Conservation (phyloP, 1,140 invertebrate genomes). For the Drosophila lini region DNA sequence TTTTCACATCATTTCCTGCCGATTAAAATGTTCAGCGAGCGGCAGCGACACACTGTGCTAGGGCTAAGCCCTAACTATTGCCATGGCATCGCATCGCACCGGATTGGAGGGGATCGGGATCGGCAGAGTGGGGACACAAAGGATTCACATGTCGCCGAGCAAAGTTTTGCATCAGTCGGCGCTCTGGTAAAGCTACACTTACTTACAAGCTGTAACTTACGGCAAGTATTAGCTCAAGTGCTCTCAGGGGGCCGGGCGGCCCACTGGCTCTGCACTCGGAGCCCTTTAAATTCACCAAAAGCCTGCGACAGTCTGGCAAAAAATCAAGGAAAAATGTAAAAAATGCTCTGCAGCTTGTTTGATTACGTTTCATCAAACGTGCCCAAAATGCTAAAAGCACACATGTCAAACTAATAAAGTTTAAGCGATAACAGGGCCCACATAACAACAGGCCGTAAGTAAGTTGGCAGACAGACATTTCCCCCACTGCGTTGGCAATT, state of each 20-base stretch:
- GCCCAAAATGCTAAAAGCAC: conserved; percentile 64
- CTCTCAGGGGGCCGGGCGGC: conserved; percentile 7
- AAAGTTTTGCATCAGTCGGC: conserved; percentile 47
- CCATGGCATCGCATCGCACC: conserved; percentile 18
- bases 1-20: conserved; percentile 67
- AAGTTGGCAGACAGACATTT: conserved; percentile 22
- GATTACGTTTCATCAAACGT: conserved; percentile 73
- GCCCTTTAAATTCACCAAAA: conserved; percentile 12
- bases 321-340: conserved; percentile 16
- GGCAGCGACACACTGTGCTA: conserved; percentile 30
- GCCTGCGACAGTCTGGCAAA: conserved; percentile 4
- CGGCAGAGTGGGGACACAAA: conserved; percentile 14
- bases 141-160: conserved; percentile 52
- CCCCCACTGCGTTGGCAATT: conserved; percentile 3
- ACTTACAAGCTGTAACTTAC: conserved; percentile 41
- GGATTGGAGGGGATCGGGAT: neutral
- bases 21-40: conserved; percentile 59
- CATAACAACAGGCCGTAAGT: conserved; percentile 31
- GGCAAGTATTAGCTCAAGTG: conserved; percentile 38
- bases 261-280: neutral
- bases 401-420: conserved; percentile 74
- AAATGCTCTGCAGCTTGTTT: conserved; percentile 58
- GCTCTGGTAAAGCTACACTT: conserved; percentile 29
- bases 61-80: conserved; percentile 43
- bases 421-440: conserved; percentile 52